These are phyloP conservation scores for Eucera pruinosa DNA, from an alignment of 2,888 invertebrate genomes.

Conservation along the genomic window DNA sequence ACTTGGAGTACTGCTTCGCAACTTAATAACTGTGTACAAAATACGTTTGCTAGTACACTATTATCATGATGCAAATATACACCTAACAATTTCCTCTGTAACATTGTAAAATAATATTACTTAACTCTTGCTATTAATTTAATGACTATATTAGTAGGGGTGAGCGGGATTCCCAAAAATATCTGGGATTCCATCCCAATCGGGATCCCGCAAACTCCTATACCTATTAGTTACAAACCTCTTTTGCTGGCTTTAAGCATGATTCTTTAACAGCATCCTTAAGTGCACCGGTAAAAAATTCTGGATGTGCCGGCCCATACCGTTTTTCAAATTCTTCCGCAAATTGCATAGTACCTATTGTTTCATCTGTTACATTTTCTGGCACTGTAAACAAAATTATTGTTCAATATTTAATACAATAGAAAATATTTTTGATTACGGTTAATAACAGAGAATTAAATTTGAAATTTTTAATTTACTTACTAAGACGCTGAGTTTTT, in stretches of 20 bases:
- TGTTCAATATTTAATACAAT: neutral
- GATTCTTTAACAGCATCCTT: slow-evolving; percentile 96
- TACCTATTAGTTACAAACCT: slow-evolving; percentile 86
- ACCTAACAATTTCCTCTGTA: slow-evolving; percentile 95
- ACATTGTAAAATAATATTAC: slow-evolving; percentile 63
- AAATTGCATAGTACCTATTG: slow-evolving; percentile 94
- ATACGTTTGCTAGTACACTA: slow-evolving; percentile 97
- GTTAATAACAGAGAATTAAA: neutral
- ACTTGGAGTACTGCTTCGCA: slow-evolving; percentile 96
- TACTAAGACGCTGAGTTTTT: slow-evolving; percentile 91
- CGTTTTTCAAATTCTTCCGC: slow-evolving; percentile 93
- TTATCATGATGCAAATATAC: slow-evolving; percentile 98
- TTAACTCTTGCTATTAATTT: too few relatives aligned
- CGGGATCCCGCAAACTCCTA: too few relatives aligned
- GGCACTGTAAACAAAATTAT: slow-evolving; percentile 88
- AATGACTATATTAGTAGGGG: too few relatives aligned
- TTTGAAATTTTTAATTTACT: slow-evolving; percentile 77
- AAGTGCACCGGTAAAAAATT: slow-evolving; percentile 95
- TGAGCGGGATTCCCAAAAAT: too few relatives aligned
- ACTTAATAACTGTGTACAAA: slow-evolving; percentile 97
- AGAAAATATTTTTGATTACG: neutral
- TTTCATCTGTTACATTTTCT: slow-evolving; percentile 93
- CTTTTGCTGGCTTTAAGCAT: slow-evolving; percentile 94
- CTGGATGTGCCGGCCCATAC: slow-evolving; percentile 94
- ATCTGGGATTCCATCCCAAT: too few relatives aligned